Evolutionary conservation across 2,113 vertebrate genomes (phyloP).

Genomic region (Phocoena phocoena): DNA sequence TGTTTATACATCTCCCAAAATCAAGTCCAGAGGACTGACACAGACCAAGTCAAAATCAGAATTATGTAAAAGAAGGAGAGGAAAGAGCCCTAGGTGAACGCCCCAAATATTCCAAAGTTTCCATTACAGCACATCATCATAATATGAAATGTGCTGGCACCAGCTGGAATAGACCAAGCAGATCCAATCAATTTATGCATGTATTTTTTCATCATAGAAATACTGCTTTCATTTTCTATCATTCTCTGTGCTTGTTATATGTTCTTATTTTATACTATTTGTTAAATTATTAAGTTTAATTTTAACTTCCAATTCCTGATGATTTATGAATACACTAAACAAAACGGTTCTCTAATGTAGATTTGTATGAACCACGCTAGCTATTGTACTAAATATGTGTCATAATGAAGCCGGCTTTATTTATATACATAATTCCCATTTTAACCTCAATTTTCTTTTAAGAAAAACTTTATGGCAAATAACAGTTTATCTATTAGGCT

Average conservation of each 20-base stretch:
- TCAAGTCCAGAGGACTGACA: not conserved
- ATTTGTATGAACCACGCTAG: not conserved
- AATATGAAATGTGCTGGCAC: conserved; percentile 45
- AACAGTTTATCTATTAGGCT: not conserved
- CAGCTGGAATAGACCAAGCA: conserved; percentile 64
- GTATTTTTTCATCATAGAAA: conserved; percentile 60
- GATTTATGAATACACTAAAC: conserved; percentile 5
- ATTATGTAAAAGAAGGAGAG: not conserved
- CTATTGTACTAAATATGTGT: not conserved
- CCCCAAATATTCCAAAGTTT: not conserved
- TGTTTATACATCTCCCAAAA: not conserved
- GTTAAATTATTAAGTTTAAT: conserved; percentile 59
- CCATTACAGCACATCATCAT: not conserved
- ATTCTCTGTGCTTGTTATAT: conserved; percentile 44
- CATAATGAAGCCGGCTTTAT: conserved; percentile 3
- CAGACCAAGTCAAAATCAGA: conserved; percentile 22
- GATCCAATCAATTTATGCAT: conserved; percentile 64
- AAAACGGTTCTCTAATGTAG: not conserved
- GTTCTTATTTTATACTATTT: conserved; percentile 44
- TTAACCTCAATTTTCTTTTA: conserved; percentile 47
- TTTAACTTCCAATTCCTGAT: conserved; percentile 42
- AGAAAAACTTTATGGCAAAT: conserved; percentile 6
- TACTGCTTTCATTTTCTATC: conserved; percentile 19
- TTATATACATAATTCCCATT: conserved; percentile 7
- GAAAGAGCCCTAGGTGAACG: not conserved